Evolutionary conservation across 1,140 invertebrate species (phyloP).

Genomic region (Brachionus angularis): DNA sequence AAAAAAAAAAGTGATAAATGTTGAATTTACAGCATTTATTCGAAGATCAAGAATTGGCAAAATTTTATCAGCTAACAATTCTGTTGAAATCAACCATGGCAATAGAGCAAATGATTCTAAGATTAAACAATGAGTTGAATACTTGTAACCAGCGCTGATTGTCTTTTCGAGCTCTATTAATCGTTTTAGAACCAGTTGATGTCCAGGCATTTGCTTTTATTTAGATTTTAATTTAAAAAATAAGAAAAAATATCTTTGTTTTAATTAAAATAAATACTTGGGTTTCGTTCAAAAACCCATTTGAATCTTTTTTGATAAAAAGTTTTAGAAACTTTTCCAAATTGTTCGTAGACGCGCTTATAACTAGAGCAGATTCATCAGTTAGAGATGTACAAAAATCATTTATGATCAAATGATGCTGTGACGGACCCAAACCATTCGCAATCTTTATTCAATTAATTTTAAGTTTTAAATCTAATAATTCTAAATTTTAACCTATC

Average conservation of each 20-base stretch:
- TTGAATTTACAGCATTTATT: slow-evolving; percentile 13
- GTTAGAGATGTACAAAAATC: slow-evolving; percentile 25
- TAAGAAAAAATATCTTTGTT: background rate
- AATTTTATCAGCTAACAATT: slow-evolving; percentile 12
- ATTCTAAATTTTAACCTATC: background rate
- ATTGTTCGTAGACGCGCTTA: background rate
- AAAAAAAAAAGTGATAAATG: background rate
- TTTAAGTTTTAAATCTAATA: no score
- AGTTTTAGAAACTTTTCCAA: slow-evolving; percentile 34
- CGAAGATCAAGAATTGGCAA: slow-evolving; percentile 16
- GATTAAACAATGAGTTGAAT: slow-evolving; percentile 10
- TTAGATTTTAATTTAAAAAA: background rate
- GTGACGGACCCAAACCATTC: background rate
- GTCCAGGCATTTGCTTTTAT: slow-evolving; percentile 22
- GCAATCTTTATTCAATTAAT: background rate
- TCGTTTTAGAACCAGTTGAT: slow-evolving; percentile 28
- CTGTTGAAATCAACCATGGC: slow-evolving; percentile 21
- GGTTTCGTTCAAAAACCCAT: slow-evolving; percentile 23
- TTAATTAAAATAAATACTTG: background rate
- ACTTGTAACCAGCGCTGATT: slow-evolving; percentile 20
- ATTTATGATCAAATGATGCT: slow-evolving; percentile 31
- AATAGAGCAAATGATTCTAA: slow-evolving; percentile 5
- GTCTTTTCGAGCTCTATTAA: slow-evolving; percentile 19
- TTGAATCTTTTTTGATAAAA: slow-evolving; percentile 14
- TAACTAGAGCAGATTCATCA: background rate